phyloP scores from a whole-genome alignment of 2,113 vertebrate genomes.

The Alectura lathami region DNA sequence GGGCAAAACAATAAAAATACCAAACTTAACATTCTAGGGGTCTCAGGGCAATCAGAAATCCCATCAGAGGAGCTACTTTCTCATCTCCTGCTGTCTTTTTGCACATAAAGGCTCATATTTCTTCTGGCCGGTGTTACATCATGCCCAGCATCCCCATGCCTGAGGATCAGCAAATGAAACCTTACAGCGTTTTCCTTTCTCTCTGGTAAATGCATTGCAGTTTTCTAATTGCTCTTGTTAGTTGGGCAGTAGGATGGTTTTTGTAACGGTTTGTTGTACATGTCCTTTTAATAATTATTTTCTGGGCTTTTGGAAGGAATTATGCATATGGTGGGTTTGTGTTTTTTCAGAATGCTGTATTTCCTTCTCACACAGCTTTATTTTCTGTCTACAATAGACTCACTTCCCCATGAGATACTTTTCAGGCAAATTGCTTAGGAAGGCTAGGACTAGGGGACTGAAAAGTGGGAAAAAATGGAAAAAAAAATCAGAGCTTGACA shows the following conservation, averaged over 20 bases:
- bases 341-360: not conserved
- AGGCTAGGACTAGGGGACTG: not conserved
- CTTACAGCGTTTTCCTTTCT: not conserved
- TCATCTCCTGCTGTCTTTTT: conserved; percentile 36
- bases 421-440: not conserved
- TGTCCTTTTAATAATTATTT: not conserved
- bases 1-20: conserved; percentile 22
- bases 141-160: not conserved
- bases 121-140: not conserved
- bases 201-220: not conserved
- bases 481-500: not conserved
- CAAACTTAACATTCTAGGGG: not conserved
- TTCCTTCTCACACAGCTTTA: not conserved
- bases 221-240: not conserved
- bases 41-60: conserved; percentile 21
- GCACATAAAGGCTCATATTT: conserved; percentile 34
- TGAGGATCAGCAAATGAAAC: not conserved
- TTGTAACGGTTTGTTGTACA: not conserved
- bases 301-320: not conserved
- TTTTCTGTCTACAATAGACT: not conserved
- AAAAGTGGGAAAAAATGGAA: not conserved
- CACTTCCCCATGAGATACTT: not conserved
- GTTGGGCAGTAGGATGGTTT: not conserved
- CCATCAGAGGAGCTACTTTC: conserved; percentile 5
- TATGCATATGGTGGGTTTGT: not conserved